These are phyloP conservation scores for Calypte anna DNA, from an alignment of 2,113 vertebrate genomes.

Conservation along the genomic window DNA sequence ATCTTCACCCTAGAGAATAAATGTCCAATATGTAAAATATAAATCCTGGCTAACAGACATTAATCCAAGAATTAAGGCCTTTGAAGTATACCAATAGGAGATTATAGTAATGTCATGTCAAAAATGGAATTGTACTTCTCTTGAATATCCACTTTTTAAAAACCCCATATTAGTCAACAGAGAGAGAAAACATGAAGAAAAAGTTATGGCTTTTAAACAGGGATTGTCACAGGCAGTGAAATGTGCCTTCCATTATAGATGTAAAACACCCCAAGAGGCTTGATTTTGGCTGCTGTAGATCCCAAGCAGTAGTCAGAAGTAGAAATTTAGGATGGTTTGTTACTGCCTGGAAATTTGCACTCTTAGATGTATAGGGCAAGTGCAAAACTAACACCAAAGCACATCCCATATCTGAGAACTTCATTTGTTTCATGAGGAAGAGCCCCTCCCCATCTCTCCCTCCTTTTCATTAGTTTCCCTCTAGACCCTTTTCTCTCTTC, in stretches of 20 bases:
- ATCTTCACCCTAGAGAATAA: background rate
- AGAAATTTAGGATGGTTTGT: background rate
- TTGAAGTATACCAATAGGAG: slow-evolving; percentile 27
- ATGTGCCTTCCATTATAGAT: background rate
- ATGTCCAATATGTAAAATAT: background rate
- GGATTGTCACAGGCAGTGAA: background rate
- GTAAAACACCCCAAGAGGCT: background rate
- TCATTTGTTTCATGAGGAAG: background rate
- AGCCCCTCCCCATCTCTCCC: slow-evolving; percentile 14
- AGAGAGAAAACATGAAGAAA: background rate
- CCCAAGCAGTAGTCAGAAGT: background rate
- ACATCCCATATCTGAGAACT: background rate
- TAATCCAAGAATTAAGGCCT: slow-evolving; percentile 50
- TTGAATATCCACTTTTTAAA: background rate
- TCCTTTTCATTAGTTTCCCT: slow-evolving; percentile 44
- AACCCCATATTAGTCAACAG: background rate
- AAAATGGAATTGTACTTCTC: slow-evolving; percentile 28
- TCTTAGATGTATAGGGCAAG: background rate
- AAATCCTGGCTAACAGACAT: slow-evolving; percentile 19
- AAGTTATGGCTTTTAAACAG: background rate
- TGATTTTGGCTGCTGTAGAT: background rate
- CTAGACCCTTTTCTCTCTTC: slow-evolving; percentile 40
- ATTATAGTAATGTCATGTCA: slow-evolving; percentile 44
- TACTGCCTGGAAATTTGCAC: background rate
- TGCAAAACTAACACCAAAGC: background rate